These are phyloP conservation scores for Hippocampus guttulatus DNA, from an alignment of 2,113 vertebrate genomes.

Conservation along the genomic window DNA sequence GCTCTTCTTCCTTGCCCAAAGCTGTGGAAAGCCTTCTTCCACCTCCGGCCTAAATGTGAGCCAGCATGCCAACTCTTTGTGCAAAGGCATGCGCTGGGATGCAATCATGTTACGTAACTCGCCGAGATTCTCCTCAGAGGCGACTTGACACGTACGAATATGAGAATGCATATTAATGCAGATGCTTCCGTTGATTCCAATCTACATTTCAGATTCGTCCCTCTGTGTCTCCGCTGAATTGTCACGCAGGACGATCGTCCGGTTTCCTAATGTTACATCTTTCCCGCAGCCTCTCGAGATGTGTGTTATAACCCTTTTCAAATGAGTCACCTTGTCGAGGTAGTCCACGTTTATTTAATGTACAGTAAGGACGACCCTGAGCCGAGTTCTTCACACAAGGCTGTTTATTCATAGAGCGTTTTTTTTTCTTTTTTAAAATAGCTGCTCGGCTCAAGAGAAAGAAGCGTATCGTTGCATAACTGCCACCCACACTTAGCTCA, in stretches of 20 bases:
- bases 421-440: slow-evolving; percentile 43
- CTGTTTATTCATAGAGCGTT: slow-evolving; percentile 30
- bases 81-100: slow-evolving; percentile 11
- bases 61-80: slow-evolving; percentile 16
- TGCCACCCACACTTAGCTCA: not conserved
- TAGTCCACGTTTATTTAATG: no score
- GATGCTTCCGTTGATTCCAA: slow-evolving; percentile 12
- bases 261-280: not conserved
- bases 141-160: slow-evolving; percentile 10
- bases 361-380: slow-evolving; percentile 9
- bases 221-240: not conserved
- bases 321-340: not conserved
- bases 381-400: slow-evolving; percentile 20
- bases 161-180: slow-evolving; percentile 12
- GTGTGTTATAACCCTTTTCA: not conserved
- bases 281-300: not conserved
- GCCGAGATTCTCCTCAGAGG: slow-evolving; percentile 17
- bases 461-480: slow-evolving; percentile 23
- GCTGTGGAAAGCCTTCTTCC: slow-evolving; percentile 12
- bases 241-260: not conserved
- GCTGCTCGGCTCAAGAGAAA: slow-evolving; percentile 27
- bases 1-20: slow-evolving; percentile 16
- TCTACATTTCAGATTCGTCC: not conserved
- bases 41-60: slow-evolving; percentile 28
- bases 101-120: slow-evolving; percentile 27